Conservation (phyloP, 2,888 invertebrate species). For the Drosophila planitibia region DNA sequence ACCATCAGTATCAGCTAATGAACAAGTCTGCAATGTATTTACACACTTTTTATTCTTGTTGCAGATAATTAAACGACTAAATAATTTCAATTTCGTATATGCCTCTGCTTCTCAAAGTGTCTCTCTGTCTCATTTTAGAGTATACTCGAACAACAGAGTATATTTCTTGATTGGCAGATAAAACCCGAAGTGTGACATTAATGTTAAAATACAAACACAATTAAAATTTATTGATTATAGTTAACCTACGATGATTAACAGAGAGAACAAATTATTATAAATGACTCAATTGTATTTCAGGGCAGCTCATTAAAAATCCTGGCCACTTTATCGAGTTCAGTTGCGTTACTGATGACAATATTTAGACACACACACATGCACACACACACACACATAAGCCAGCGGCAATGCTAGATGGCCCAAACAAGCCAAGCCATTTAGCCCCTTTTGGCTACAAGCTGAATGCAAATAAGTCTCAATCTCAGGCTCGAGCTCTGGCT, state of each 20-base stretch:
- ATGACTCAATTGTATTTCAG: slow-evolving; percentile 14
- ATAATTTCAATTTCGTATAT: background rate
- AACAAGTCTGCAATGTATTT: background rate
- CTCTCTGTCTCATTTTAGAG: background rate
- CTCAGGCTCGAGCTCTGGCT: background rate
- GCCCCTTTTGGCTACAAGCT: slow-evolving; percentile 29
- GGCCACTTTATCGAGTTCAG: slow-evolving; percentile 7
- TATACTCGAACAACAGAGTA: no score
- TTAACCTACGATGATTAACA: background rate
- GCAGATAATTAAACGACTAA: background rate
- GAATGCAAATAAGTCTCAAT: slow-evolving; percentile 53
- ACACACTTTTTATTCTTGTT: background rate
- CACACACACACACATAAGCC: slow-evolving; percentile 15
- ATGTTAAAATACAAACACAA: background rate
- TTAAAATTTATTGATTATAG: background rate
- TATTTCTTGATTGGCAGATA: background rate
- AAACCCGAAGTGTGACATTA: background rate
- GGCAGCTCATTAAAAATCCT: background rate
- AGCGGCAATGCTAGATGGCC: slow-evolving; percentile 19
- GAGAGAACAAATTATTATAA: background rate
- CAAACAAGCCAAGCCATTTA: slow-evolving; percentile 13
- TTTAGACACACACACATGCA: slow-evolving; percentile 38
- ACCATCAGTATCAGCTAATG: background rate
- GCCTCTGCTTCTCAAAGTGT: background rate
- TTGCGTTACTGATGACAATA: slow-evolving; percentile 44